phyloP scores from a whole-genome alignment of 2,797 vertebrate genomes.

The Parambassis ranga region DNA sequence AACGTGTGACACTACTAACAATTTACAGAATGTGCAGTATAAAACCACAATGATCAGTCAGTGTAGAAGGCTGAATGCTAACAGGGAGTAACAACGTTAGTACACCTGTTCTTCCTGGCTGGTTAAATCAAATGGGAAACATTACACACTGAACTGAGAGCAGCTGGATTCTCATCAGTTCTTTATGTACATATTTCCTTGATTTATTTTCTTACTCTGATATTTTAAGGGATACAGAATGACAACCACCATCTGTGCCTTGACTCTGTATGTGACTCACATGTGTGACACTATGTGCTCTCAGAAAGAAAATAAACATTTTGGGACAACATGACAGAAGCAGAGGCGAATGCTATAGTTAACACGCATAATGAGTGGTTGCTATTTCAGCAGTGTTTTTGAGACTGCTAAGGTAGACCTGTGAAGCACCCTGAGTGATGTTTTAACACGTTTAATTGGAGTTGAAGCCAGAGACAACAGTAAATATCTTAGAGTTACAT shows the following conservation, averaged over 20 bases:
- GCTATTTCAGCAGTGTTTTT: constrained; percentile 8
- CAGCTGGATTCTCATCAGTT: too few relatives aligned
- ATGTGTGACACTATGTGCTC: not conserved
- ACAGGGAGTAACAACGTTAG: too few relatives aligned
- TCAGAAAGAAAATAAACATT: not conserved
- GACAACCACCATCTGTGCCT: not conserved
- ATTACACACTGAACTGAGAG: too few relatives aligned
- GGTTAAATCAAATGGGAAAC: too few relatives aligned
- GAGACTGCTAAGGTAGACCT: not conserved
- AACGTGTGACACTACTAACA: too few relatives aligned
- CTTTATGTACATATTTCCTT: too few relatives aligned
- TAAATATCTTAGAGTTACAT: not conserved
- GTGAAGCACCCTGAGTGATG: not conserved
- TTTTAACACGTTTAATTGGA: constrained; percentile 37
- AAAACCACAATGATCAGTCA: too few relatives aligned
- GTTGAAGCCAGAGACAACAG: not conserved
- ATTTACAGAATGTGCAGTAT: too few relatives aligned
- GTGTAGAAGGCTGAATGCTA: too few relatives aligned
- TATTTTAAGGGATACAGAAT: too few relatives aligned
- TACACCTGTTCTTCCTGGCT: too few relatives aligned
- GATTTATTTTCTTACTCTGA: too few relatives aligned
- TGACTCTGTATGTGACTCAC: not conserved
- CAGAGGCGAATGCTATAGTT: not conserved
- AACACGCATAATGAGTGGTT: constrained; percentile 5
- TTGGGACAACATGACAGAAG: not conserved